phyloP scores from a whole-genome alignment of 2,113 vertebrate species.

The Micromys minutus region DNA sequence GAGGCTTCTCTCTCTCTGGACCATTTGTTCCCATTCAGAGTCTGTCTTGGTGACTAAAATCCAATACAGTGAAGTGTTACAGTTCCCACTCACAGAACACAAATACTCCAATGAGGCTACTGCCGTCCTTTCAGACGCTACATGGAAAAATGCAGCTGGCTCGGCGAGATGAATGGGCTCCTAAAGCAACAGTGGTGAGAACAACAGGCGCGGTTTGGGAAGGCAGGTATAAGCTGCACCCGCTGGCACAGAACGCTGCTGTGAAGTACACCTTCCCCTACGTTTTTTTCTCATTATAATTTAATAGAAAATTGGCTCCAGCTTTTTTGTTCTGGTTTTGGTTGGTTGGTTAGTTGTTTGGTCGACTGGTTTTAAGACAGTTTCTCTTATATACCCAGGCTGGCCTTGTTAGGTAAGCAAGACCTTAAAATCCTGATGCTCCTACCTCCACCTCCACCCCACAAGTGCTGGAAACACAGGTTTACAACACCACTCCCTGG shows the following conservation, averaged over 20 bases:
- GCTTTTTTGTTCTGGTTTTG: not conserved
- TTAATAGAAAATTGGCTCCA: conserved; percentile 38
- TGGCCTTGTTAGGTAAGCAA: not conserved
- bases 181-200: not conserved
- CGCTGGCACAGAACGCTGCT: not conserved
- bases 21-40: not conserved
- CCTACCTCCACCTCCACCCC: not conserved
- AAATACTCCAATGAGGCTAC: not conserved
- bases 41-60: not conserved
- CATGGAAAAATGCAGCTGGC: not conserved
- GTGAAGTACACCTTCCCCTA: not conserved
- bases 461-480: too few species aligned
- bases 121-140: not conserved
- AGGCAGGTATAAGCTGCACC: not conserved
- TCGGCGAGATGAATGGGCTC: not conserved
- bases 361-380: not conserved
- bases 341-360: not conserved
- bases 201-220: not conserved
- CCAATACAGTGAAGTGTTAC: not conserved
- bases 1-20: not conserved
- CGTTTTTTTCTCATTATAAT: conserved; percentile 14
- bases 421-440: not conserved
- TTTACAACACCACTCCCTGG: not conserved
- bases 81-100: not conserved
- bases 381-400: not conserved